Evolutionary conservation across 1,140 invertebrate genomes (phyloP).

Genomic region (Heliconius melpomene): DNA sequence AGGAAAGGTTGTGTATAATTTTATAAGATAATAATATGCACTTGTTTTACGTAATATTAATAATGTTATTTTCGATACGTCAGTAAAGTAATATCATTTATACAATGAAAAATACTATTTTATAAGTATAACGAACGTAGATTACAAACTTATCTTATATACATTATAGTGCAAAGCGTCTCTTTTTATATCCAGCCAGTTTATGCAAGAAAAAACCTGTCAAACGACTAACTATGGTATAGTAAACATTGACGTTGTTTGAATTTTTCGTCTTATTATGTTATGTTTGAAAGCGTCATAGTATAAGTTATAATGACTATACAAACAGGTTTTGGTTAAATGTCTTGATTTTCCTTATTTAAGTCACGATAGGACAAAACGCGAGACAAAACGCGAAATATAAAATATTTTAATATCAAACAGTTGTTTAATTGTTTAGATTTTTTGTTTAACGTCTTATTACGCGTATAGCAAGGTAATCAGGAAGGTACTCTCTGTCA

Average conservation of each 20-base stretch:
- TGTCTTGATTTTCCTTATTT: conserved; percentile 25
- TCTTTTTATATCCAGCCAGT: background rate
- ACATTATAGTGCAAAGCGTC: background rate
- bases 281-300: background rate
- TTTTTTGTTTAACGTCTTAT: background rate
- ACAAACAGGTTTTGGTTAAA: background rate
- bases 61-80: too few relatives aligned
- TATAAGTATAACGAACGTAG: background rate
- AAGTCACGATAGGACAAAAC: background rate
- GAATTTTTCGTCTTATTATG: background rate
- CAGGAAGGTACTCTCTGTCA: too few relatives aligned
- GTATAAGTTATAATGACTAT: background rate
- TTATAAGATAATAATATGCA: background rate
- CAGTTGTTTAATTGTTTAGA: background rate
- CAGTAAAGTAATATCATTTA: too few relatives aligned
- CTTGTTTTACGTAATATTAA: background rate
- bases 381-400: background rate
- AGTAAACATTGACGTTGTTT: conserved; percentile 5
- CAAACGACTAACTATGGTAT: background rate
- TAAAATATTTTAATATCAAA: background rate
- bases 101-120: background rate
- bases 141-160: background rate
- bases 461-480: background rate
- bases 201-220: background rate
- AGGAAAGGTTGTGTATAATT: background rate